Conservation (phyloP, 1,140 invertebrate species). For the Subanguina moxae region DNA sequence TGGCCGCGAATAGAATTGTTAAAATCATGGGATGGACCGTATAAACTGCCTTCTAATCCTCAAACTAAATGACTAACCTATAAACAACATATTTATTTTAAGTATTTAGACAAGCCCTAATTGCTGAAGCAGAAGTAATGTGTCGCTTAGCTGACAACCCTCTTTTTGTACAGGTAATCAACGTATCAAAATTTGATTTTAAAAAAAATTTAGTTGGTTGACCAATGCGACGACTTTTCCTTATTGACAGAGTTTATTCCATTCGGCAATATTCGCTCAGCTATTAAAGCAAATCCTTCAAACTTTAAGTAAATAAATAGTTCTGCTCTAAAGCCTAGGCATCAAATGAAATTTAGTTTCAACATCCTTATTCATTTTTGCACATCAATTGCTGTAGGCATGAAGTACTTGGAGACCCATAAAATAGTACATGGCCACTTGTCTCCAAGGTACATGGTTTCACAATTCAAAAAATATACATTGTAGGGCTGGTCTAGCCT, state of each 20-base stretch:
- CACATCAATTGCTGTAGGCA: constrained; percentile 22
- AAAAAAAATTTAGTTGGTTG: constrained; percentile 23
- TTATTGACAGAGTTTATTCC: constrained; percentile 22
- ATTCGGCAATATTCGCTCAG: constrained; percentile 17
- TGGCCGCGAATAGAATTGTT: too few species aligned
- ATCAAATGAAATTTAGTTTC: not conserved
- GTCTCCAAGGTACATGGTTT: constrained; percentile 10
- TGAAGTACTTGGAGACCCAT: constrained; percentile 25
- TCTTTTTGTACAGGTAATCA: constrained; percentile 25
- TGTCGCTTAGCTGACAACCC: constrained; percentile 16
- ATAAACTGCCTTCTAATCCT: too few species aligned
- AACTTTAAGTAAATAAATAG: constrained; percentile 8
- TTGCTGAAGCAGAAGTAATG: constrained; percentile 14
- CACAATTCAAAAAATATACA: too few species aligned
- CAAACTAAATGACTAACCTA: too few species aligned
- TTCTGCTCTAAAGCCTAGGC: not conserved
- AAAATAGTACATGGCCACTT: constrained; percentile 39
- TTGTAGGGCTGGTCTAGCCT: too few species aligned
- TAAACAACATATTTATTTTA: too few species aligned
- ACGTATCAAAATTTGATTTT: not conserved
- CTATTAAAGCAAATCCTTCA: constrained; percentile 7
- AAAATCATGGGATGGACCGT: too few species aligned
- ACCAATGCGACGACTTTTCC: constrained; percentile 34
- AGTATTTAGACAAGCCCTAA: constrained; percentile 19
- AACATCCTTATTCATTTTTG: constrained; percentile 22